Base-by-base conservation (phyloP, 2,888 invertebrate genomes). In the Phytoseiulus persimilis region DNA sequence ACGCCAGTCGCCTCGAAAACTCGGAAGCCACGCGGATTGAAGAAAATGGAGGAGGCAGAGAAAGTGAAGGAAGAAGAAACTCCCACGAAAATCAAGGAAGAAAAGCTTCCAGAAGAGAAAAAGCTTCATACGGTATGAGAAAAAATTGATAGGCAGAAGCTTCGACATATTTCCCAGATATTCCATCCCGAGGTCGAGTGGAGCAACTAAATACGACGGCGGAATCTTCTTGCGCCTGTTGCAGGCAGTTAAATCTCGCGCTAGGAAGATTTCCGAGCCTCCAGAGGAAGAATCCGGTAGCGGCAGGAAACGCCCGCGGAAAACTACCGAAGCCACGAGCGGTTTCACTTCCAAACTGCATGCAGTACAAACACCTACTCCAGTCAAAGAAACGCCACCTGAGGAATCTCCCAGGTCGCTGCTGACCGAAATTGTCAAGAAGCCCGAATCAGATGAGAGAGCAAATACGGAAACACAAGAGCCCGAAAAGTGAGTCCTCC, bases 11-110 rank as follows among this genome's bases (percentile, higher is more conserved):
- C 87, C 0, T 39, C 87, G 45, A 87, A 87, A 31, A 87, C 87
- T 87, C 87, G 87, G 28, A 87, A 87, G 39, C 87, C 87, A 11
- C 87, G 87, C 11, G 87, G 32, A 2, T n/a, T 33, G 33, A 91
- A 91, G 89, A 91, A 91, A 89, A 91, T 91, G 90, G 91, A 91
- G 90, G 91, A 91, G 90, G 94, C 94, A 90, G 93, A 93, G 93
- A 93, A 91, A 94, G 94, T 91, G 0, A 93, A 93, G 90, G 94
- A 94, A 91, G 93, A 93, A 3, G 93, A 94, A 91, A 93, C 93
- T 91, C 93, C 93, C 90, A 92, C 92, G 2, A 92, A 92, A 91
- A 92, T 93, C 90, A 93, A 93, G 89, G 92, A 92, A 33, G 92
- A 92, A 18, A 91, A 90, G 32, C 23, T 65, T 2, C 9, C 65